These are phyloP conservation scores for Pipistrellus pipistrellus DNA, from an alignment of 2,797 vertebrate genomes.

Conservation along the genomic window DNA sequence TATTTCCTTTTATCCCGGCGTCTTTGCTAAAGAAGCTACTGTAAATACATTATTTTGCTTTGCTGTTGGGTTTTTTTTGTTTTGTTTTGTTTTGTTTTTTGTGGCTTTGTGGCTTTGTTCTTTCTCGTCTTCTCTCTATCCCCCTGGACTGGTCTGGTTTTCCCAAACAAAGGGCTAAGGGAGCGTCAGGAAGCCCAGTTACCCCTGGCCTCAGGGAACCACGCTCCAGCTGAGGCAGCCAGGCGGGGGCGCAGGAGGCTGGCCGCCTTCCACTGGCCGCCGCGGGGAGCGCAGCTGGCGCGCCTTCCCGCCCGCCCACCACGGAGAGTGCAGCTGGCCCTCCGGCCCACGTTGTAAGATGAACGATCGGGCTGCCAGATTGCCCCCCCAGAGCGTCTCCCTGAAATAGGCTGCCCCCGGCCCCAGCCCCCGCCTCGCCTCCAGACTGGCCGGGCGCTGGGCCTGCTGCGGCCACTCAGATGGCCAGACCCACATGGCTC, in stretches of 20 bases:
- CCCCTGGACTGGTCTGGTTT: not conserved
- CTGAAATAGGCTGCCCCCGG: slow-evolving; percentile 41
- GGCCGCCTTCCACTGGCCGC: slow-evolving; percentile 64
- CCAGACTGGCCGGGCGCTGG: slow-evolving; percentile 14
- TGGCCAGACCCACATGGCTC: slow-evolving; percentile 16
- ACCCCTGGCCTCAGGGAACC: slow-evolving; percentile 57
- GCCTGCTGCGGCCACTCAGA: not conserved
- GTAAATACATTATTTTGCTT: not conserved
- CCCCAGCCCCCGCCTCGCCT: slow-evolving; percentile 39
- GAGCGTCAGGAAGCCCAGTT: slow-evolving; percentile 15
- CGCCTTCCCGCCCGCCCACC: slow-evolving; percentile 56
- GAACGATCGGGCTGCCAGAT: not conserved
- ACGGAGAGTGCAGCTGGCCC: slow-evolving; percentile 74
- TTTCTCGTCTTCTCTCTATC: not conserved
- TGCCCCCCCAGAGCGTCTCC: slow-evolving; percentile 27
- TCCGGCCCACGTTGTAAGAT: slow-evolving; percentile 31
- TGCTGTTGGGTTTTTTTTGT: not conserved
- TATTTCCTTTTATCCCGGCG: not conserved
- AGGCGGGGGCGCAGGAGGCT: not conserved
- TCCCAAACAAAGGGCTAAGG: slow-evolving; percentile 74
- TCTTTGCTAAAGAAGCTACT: not conserved
- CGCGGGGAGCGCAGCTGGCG: slow-evolving; percentile 62
- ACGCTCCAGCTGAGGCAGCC: slow-evolving; percentile 69
- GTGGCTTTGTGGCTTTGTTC: not conserved
- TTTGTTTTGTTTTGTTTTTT: not conserved